Percentiles rank a stretch among this genome's conserved stretches.
phyloP scores from a whole-genome alignment of 64 coral and sea anemone genomes.

The Cladopsammia gracilis region DNA sequence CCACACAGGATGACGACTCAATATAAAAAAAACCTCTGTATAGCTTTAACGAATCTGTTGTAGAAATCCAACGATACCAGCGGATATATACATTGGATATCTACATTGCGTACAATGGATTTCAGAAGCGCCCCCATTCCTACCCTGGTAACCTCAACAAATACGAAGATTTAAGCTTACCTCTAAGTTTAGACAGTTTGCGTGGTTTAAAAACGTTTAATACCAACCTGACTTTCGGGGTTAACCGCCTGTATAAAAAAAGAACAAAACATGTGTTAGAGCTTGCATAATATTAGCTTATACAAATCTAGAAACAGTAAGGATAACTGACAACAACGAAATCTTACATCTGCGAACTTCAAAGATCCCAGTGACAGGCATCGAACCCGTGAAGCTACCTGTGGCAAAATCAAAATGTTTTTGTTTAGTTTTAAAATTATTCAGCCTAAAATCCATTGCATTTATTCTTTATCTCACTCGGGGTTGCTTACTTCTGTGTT shows the following conservation, averaged over 20 bases:
- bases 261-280: too few relatives aligned
- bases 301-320: too few relatives aligned
- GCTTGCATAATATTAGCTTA: too few relatives aligned
- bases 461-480: not conserved
- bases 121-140: too few relatives aligned
- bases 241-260: slow-evolving; percentile 13
- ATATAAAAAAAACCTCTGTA: too few relatives aligned
- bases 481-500: not conserved
- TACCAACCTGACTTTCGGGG: slow-evolving; percentile 25
- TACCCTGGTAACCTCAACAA: too few relatives aligned
- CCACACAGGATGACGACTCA: too few relatives aligned
- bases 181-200: not conserved
- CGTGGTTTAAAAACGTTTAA: not conserved
- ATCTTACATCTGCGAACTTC: slow-evolving; percentile 21
- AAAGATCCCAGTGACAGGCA: slow-evolving; percentile 14
- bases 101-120: too few relatives aligned
- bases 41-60: too few relatives aligned
- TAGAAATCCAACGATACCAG: too few relatives aligned
- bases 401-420: not conserved
- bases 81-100: too few relatives aligned
- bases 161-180: not conserved
- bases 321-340: not conserved
- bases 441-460: not conserved
- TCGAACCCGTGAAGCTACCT: not conserved
- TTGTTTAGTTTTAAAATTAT: not conserved